These are phyloP conservation scores for Caenorhabditis afra DNA, from an alignment of 2,888 invertebrate species.

Conservation along the genomic window DNA sequence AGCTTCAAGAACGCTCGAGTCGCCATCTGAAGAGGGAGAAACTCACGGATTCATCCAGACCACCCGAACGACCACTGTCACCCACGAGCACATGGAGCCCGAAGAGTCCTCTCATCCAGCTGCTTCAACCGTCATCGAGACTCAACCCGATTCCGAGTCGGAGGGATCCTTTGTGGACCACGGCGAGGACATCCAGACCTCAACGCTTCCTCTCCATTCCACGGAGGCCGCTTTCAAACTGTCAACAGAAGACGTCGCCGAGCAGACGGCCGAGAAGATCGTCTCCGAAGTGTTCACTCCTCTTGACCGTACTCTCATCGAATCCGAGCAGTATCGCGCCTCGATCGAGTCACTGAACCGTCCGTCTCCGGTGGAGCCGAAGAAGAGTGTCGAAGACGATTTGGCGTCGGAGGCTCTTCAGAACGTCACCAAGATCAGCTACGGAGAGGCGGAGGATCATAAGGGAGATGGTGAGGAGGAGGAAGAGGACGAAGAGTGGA, in stretches of 20 bases:
- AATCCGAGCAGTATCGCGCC: constrained; percentile 43
- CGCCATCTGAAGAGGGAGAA: neutral
- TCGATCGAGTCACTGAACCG: constrained; percentile 51
- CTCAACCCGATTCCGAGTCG: constrained; percentile 25
- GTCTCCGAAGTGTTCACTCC: constrained; percentile 54
- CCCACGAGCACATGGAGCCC: constrained; percentile 9
- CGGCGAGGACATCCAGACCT: constrained; percentile 27
- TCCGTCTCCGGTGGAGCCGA: constrained; percentile 19
- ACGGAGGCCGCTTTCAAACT: constrained; percentile 47
- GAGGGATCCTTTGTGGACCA: constrained; percentile 43
- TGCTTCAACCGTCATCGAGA: constrained; percentile 4
- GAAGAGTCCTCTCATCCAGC: constrained; percentile 7
- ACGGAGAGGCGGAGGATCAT: constrained; percentile 45
- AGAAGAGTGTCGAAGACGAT: constrained; percentile 38
- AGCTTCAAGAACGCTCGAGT: constrained; percentile 3
- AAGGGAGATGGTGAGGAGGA: constrained; percentile 41
- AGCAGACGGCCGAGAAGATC: constrained; percentile 43
- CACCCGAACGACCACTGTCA: constrained; percentile 10
- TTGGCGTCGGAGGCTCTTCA: constrained; percentile 38
- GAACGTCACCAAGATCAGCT: constrained; percentile 53
- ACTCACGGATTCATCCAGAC: constrained; percentile 18
- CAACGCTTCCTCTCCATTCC: constrained; percentile 22
- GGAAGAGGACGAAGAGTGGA: constrained; percentile 59
- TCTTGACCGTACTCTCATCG: constrained; percentile 39
- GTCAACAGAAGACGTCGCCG: constrained; percentile 40